Conservation (phyloP, 2,888 invertebrate species). For the Leptarthrus brevirostris region DNA sequence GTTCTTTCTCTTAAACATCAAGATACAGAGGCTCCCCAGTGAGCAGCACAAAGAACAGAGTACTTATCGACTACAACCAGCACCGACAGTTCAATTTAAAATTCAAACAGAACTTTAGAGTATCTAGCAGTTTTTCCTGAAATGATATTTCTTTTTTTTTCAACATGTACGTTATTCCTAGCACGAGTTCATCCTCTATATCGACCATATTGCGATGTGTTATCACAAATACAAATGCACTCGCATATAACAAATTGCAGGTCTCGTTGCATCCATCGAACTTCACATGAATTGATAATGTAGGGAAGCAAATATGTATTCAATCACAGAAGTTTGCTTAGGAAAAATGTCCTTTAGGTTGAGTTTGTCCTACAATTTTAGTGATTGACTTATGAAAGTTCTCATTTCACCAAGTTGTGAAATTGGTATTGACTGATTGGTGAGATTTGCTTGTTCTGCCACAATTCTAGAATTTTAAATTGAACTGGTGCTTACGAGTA, state of each 20-base stretch:
- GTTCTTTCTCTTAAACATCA: not conserved
- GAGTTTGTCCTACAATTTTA: conserved; percentile 21
- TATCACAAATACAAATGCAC: not conserved
- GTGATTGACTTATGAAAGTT: conserved; percentile 19
- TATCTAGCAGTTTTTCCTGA: not conserved
- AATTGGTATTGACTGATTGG: not conserved
- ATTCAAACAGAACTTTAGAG: conserved; percentile 6
- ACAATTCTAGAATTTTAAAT: not conserved
- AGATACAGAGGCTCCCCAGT: not conserved
- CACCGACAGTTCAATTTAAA: conserved; percentile 1
- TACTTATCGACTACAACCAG: not conserved
- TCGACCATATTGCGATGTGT: not conserved
- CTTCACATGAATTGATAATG: conserved; percentile 16
- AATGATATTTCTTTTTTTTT: not conserved
- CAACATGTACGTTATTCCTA: not conserved
- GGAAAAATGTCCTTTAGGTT: conserved; percentile 22
- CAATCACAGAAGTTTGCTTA: conserved; percentile 16
- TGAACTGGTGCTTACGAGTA: too few relatives aligned
- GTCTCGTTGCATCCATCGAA: not conserved
- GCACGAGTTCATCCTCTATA: not conserved
- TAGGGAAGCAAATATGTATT: conserved; percentile 19
- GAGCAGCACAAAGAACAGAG: not conserved
- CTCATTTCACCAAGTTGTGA: not conserved
- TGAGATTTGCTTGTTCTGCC: not conserved
- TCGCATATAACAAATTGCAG: not conserved